phyloP scores from a whole-genome alignment of 2,113 vertebrate genomes.

The Dicentrarchus labrax region DNA sequence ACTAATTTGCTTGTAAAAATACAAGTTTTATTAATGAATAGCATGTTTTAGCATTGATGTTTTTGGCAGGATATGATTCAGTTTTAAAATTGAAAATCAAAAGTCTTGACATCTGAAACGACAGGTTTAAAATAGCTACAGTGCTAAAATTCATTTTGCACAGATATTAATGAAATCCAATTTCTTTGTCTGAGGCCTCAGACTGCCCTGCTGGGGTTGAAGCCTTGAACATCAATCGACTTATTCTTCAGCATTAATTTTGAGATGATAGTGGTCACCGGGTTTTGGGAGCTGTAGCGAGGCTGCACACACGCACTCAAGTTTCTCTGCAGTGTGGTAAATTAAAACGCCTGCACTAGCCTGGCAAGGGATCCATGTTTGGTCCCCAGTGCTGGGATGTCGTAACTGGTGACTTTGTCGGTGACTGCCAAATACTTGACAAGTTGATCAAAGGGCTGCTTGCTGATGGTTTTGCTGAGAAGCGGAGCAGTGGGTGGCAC shows the following conservation, averaged over 20 bases:
- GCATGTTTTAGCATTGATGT: not conserved
- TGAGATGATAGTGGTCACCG: not conserved
- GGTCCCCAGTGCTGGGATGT: constrained; percentile 31
- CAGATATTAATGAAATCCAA: not conserved
- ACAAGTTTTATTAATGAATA: not conserved
- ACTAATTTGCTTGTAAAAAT: too few species aligned
- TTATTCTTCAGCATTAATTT: not conserved
- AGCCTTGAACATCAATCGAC: not conserved
- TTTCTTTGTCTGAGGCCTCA: not conserved
- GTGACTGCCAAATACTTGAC: constrained; percentile 50
- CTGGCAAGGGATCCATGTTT: constrained; percentile 25
- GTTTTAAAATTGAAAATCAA: not conserved
- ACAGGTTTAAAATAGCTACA: not conserved
- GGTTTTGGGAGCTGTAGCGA: not conserved
- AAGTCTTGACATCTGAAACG: not conserved
- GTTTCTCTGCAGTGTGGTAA: constrained; percentile 45
- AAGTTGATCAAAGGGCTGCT: constrained; percentile 56
- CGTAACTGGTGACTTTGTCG: constrained; percentile 26
- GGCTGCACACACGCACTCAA: not conserved
- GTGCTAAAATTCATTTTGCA: not conserved
- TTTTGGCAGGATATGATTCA: not conserved
- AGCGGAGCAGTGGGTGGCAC: constrained; percentile 19
- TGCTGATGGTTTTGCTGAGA: constrained; percentile 35
- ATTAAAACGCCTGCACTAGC: constrained; percentile 33
- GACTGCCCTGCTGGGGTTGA: not conserved